These are phyloP conservation scores for Salvelinus namaycush DNA, from an alignment of 2,113 vertebrate genomes.

Conservation along the genomic window DNA sequence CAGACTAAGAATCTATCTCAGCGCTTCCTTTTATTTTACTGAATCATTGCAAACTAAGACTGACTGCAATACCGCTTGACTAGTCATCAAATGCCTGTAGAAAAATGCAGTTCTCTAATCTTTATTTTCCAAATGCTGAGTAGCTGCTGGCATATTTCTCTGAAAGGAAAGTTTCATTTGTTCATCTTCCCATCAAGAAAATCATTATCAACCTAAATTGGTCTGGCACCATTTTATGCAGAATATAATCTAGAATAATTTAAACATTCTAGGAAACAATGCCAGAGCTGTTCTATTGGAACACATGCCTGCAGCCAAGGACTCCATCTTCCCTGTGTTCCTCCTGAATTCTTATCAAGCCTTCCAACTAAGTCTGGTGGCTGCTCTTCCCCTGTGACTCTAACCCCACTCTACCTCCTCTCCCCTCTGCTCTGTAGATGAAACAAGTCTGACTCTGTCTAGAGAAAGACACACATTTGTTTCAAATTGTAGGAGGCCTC, in stretches of 20 bases:
- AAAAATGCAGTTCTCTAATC: slow-evolving; percentile 13
- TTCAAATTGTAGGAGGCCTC: background rate
- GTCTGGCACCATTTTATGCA: too few relatives aligned
- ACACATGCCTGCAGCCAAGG: background rate
- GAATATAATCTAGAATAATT: too few relatives aligned
- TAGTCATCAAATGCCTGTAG: slow-evolving; percentile 27
- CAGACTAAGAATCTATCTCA: slow-evolving; percentile 11
- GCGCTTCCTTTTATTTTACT: slow-evolving; percentile 20
- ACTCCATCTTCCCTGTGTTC: background rate
- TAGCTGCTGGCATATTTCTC: too few relatives aligned
- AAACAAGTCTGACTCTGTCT: background rate
- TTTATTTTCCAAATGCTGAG: background rate
- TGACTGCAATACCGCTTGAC: slow-evolving; percentile 19
- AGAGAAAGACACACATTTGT: slow-evolving; percentile 15
- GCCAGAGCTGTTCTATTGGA: too few relatives aligned
- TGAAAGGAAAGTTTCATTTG: too few relatives aligned
- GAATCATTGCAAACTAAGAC: slow-evolving; percentile 30
- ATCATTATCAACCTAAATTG: too few relatives aligned
- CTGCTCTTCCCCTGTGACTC: slow-evolving; percentile 12
- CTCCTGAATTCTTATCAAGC: slow-evolving; percentile 20
- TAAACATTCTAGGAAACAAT: too few relatives aligned
- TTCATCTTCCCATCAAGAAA: too few relatives aligned
- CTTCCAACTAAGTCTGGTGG: background rate
- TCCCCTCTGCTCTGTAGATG: slow-evolving; percentile 2
- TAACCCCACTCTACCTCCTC: background rate